Evolutionary conservation across 2,113 vertebrate species (phyloP), one percentile per base, ranked within the genome.

Genomic region (Phrynosoma platyrhinos): DNA sequence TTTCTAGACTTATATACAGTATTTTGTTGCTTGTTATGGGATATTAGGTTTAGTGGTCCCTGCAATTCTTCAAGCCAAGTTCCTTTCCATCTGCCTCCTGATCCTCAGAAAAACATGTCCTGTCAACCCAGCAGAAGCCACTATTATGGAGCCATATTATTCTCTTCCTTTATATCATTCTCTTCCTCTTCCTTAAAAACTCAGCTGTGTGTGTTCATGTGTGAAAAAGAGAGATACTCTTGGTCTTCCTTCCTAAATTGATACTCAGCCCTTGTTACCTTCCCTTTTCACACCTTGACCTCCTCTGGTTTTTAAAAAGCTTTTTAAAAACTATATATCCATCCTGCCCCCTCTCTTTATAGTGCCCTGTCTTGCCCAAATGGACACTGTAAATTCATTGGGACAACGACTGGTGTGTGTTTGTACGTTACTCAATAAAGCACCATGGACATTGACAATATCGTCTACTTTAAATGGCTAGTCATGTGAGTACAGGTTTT

Each of bases 51-150:
- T 47, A 47, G 64, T 27, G 27, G 68, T 9, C 12, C 68, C 25
- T 71, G 27, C 12, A 30, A 71, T 71, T 71, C 68, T 71, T 30
- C 25, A 71, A 3, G 27, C 27, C 68, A n/a, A 2, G 2, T 71
- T 71, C 9, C 25, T 92, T 90, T 88, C 30, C 27, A 71, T 23
- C 76, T 83, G 8, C 1, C 82, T 86, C 40, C 9, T 71, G 47
- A 25, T 47, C 25, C 47, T 40, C 6, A 52, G 23, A 69, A 82
- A 25, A 62, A 9, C 40, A 10, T 9, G 25, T 42, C 23, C 10
- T 42, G 9, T 66, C 36, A 52, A 3, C 42, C 4, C 27, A 40
- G n/a, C 14, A 13, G 21, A 82, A 82, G 27, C 25, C 13, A 14
- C 62, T 42, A 0, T 62, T 20, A 36, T 36, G 36, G 80, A 27